Evolutionary conservation across 2,113 vertebrate genomes (phyloP).

Genomic region (Ptilonorhynchus violaceus): DNA sequence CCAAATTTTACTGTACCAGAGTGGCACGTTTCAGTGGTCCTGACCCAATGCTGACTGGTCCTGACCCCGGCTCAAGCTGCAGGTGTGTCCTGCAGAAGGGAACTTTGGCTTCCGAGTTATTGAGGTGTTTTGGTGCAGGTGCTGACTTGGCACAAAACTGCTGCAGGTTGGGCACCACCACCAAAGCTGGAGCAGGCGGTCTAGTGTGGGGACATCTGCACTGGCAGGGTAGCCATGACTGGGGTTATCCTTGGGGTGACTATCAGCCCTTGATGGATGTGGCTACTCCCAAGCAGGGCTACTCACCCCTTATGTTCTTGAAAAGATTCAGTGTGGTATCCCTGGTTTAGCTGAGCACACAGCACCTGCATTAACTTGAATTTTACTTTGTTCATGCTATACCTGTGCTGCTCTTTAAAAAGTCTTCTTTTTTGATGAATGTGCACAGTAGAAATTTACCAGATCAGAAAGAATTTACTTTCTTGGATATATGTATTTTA

Average conservation of each 20-base stretch:
- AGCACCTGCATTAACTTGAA: neutral
- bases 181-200: neutral
- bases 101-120: neutral
- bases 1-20: neutral
- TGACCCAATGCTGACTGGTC: neutral
- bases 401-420: neutral
- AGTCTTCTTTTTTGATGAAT: neutral
- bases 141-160: neutral
- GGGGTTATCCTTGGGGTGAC: neutral
- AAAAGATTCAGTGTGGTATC: neutral
- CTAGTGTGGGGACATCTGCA: rapidly evolving
- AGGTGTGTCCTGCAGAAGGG: neutral
- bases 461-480: neutral
- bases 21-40: neutral
- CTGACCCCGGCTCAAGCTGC: neutral
- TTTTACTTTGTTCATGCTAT: neutral
- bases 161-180: neutral
- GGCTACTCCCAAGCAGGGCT: neutral
- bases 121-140: neutral
- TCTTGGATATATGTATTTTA: too few relatives aligned
- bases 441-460: neutral
- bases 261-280: neutral
- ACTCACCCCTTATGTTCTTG: neutral
- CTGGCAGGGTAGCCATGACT: neutral
- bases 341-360: neutral